Conservation (phyloP, 2,797 vertebrate species). For the Rhodeus uyekii region DNA sequence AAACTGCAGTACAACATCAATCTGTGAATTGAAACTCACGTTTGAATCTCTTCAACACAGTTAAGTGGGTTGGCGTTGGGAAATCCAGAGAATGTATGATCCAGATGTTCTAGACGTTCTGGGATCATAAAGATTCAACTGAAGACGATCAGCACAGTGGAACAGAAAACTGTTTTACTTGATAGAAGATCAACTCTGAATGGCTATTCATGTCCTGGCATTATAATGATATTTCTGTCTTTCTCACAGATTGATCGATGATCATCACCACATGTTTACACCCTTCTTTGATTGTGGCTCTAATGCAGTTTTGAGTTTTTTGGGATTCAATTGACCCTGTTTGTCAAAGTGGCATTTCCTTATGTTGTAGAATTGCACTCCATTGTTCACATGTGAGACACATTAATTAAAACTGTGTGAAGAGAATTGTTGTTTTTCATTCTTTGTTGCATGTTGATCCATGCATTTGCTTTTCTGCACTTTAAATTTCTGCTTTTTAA, state of each 20-base stretch:
- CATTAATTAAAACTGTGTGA: background rate
- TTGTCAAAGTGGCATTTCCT: conserved; percentile 3
- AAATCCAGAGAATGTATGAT: conserved; percentile 99
- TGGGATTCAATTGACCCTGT: background rate
- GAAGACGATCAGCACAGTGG: background rate
- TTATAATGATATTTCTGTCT: background rate
- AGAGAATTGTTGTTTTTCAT: background rate
- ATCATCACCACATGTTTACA: conserved; percentile 2
- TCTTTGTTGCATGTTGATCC: background rate
- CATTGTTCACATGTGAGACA: background rate
- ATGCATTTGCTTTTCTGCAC: background rate
- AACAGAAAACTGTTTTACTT: background rate
- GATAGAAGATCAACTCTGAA: background rate
- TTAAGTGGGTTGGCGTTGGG: conserved; percentile 98
- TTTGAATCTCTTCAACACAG: conserved; percentile 70
- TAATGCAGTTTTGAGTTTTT: background rate
- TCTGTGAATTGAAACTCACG: background rate
- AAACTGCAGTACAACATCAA: background rate
- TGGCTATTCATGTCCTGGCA: background rate
- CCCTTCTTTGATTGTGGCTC: background rate
- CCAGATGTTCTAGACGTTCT: conserved; percentile 98
- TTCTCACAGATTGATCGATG: background rate
- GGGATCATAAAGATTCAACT: conserved; percentile 53
- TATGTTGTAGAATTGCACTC: background rate
- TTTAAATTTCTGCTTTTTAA: background rate